Percentiles rank a stretch among this genome's conserved stretches.
Evolutionary conservation across 1,140 invertebrate genomes (phyloP).

Genomic region (Oryctes rhinoceros): DNA sequence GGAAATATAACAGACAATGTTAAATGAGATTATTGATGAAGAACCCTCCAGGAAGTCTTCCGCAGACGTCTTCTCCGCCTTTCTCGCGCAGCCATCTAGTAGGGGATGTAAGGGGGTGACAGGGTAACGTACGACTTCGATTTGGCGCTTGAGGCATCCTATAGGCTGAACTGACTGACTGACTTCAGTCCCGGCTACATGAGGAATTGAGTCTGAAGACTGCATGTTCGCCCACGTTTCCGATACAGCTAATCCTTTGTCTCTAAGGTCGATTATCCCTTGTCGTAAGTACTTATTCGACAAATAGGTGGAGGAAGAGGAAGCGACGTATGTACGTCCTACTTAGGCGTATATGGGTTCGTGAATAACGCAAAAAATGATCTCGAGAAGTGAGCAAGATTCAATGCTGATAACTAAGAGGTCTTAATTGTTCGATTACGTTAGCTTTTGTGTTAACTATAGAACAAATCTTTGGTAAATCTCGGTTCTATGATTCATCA

Average conservation of each 20-base stretch:
- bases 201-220: too few species aligned
- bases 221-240: conserved; percentile 34
- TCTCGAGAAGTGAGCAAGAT: too few species aligned
- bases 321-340: background rate
- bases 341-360: too few species aligned
- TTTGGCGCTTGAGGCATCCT: conserved; percentile 49
- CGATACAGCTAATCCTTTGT: conserved; percentile 46
- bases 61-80: conserved; percentile 48
- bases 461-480: too few species aligned
- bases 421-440: too few species aligned
- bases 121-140: conserved; percentile 36
- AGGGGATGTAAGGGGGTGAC: background rate
- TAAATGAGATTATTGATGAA: conserved; percentile 54
- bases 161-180: conserved; percentile 1
- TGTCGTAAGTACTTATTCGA: background rate
- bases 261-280: conserved; percentile 42
- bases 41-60: conserved; percentile 50
- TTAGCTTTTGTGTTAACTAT: too few species aligned
- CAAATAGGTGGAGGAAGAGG: background rate
- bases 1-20: conserved; percentile 48
- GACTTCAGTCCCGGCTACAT: background rate
- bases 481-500: too few species aligned
- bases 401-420: too few species aligned
- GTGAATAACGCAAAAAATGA: too few species aligned
- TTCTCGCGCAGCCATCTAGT: conserved; percentile 43